Conservation (phyloP, 2,113 vertebrate species). For the Chinchilla lanigera region DNA sequence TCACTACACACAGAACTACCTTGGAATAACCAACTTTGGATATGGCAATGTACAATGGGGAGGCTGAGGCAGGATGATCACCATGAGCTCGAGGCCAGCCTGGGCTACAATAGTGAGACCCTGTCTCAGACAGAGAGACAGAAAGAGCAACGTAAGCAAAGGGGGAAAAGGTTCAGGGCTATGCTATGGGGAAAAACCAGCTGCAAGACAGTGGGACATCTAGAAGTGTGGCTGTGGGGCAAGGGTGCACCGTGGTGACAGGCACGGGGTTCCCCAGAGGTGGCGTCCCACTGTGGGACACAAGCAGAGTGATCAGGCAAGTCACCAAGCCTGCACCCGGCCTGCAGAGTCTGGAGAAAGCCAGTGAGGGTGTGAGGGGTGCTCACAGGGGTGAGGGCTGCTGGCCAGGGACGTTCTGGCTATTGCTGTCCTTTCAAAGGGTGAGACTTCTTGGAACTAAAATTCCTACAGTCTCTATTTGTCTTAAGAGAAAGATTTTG, state of each 20-base stretch:
- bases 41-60: neutral
- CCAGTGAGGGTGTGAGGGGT: neutral
- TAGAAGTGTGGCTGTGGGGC: too few species aligned
- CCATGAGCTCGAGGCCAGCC: neutral
- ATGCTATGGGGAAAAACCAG: too few species aligned
- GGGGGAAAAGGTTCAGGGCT: neutral
- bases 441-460: neutral
- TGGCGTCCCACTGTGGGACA: neutral
- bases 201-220: neutral
- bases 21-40: neutral
- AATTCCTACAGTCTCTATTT: neutral
- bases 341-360: neutral
- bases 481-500: neutral
- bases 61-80: neutral
- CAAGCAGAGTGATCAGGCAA: accelerated
- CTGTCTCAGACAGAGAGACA: neutral
- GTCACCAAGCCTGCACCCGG: accelerated
- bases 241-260: accelerated
- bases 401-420: neutral
- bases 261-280: neutral
- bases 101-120: neutral
- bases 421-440: neutral
- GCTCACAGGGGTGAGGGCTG: neutral
- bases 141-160: neutral
- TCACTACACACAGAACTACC: neutral